Evolutionary conservation across 2,113 vertebrate species (phyloP).

Genomic region (Forbesichthys papilliferus): DNA sequence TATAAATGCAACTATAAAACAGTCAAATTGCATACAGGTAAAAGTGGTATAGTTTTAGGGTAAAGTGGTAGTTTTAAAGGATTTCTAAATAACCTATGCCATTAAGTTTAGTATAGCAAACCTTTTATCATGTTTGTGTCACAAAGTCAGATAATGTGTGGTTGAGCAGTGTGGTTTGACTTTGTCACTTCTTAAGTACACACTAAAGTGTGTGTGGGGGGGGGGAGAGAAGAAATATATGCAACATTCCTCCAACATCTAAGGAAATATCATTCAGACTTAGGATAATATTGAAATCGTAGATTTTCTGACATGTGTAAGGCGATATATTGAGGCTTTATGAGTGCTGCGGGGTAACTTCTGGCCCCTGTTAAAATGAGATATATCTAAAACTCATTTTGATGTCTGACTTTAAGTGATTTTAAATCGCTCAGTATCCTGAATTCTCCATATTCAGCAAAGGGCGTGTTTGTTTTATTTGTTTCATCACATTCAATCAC

Average conservation of each 20-base stretch:
- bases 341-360: conserved; percentile 68
- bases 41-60: conserved; percentile 2
- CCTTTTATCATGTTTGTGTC: conserved; percentile 68
- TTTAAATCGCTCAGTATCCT: conserved; percentile 65
- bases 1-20: background rate
- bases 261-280: conserved; percentile 71
- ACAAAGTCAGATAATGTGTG: conserved; percentile 69
- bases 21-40: background rate
- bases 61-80: conserved; percentile 47
- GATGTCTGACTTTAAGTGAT: conserved; percentile 69
- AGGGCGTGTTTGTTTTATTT: conserved; percentile 69
- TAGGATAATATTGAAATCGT: conserved; percentile 75
- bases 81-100: conserved; percentile 51
- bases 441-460: conserved; percentile 62
- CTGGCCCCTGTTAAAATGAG: conserved; percentile 71
- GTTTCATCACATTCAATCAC: conserved; percentile 66
- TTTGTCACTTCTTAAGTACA: conserved; percentile 67
- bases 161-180: conserved; percentile 57
- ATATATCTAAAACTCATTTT: conserved; percentile 69
- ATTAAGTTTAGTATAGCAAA: conserved; percentile 64
- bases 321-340: conserved; percentile 72
- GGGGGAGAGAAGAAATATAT: conserved; percentile 40
- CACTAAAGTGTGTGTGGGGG: conserved; percentile 36
- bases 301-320: conserved; percentile 72
- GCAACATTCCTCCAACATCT: conserved; percentile 69